Conservation (phyloP, 1,140 invertebrate species). For the Anadara kagoshimensis region DNA sequence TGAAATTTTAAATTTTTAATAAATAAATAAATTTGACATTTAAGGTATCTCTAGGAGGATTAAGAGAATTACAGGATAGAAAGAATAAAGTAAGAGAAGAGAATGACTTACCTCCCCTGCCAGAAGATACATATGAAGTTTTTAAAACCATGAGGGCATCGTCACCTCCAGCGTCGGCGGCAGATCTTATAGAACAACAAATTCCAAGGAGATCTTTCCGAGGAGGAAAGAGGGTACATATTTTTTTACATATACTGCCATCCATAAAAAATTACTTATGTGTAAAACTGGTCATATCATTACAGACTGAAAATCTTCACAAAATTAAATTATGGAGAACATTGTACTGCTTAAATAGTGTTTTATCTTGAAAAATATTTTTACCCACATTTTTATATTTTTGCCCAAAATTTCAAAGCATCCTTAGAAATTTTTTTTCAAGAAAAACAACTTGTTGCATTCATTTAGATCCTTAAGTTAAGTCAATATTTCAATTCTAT, state of each 20-base stretch:
- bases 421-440: too few relatives aligned
- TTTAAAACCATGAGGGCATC: conserved; percentile 94
- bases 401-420: too few relatives aligned
- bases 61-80: conserved; percentile 84
- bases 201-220: conserved; percentile 58
- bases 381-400: too few relatives aligned
- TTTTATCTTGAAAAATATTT: too few relatives aligned
- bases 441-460: too few relatives aligned
- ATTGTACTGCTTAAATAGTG: too few relatives aligned
- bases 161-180: conserved; percentile 93
- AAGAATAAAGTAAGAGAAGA: conserved; percentile 85
- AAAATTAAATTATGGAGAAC: too few relatives aligned
- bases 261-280: too few relatives aligned
- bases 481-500: too few relatives aligned
- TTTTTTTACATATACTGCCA: background rate
- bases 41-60: conserved; percentile 89
- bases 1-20: background rate
- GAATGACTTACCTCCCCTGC: conserved; percentile 82
- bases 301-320: too few relatives aligned
- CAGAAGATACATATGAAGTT: conserved; percentile 95
- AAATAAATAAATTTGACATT: conserved; percentile 5
- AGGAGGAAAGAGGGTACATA: conserved; percentile 60
- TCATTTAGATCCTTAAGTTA: too few relatives aligned
- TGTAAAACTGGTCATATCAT: too few relatives aligned
- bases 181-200: conserved; percentile 87